phyloP scores from a whole-genome alignment of 2,113 vertebrate genomes.

The Campylomormyrus tamandua region DNA sequence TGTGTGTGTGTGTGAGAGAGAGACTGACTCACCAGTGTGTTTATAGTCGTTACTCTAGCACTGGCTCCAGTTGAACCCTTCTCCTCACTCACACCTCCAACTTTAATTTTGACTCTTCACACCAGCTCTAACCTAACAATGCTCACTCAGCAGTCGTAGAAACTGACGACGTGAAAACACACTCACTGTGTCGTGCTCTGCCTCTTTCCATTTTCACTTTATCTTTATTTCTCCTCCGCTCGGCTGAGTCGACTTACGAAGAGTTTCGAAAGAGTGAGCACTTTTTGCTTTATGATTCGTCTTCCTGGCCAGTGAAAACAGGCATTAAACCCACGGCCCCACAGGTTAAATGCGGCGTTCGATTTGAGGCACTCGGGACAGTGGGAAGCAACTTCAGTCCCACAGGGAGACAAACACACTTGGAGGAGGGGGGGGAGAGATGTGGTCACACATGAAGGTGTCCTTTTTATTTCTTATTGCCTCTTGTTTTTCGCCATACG shows the following conservation, averaged over 20 bases:
- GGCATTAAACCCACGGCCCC: background rate
- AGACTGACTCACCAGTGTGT: background rate
- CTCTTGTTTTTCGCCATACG: background rate
- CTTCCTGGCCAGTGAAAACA: conserved; percentile 28
- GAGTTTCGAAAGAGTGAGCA: conserved; percentile 23
- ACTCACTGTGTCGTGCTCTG: conserved; percentile 1
- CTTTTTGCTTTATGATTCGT: conserved; percentile 25
- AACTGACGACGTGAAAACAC: background rate
- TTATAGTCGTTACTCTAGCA: background rate
- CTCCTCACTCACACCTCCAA: background rate
- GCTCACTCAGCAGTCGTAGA: background rate
- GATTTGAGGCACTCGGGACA: background rate
- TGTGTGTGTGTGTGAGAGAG: background rate
- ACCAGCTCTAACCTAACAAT: background rate
- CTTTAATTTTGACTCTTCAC: background rate
- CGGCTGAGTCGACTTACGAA: conserved; percentile 24
- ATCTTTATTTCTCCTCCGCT: conserved; percentile 21
- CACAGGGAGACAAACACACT: background rate
- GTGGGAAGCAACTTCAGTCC: background rate
- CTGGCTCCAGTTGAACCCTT: background rate
- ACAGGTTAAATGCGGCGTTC: background rate
- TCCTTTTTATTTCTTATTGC: background rate
- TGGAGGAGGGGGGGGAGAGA: conserved; percentile 19
- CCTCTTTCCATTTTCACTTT: background rate
- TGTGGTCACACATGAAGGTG: conserved; percentile 34